A percentile compares a stretch with the other conserved stretches of the same genome.
Conservation (phyloP, 2,888 invertebrate species). For the Malachius bipustulatus region DNA sequence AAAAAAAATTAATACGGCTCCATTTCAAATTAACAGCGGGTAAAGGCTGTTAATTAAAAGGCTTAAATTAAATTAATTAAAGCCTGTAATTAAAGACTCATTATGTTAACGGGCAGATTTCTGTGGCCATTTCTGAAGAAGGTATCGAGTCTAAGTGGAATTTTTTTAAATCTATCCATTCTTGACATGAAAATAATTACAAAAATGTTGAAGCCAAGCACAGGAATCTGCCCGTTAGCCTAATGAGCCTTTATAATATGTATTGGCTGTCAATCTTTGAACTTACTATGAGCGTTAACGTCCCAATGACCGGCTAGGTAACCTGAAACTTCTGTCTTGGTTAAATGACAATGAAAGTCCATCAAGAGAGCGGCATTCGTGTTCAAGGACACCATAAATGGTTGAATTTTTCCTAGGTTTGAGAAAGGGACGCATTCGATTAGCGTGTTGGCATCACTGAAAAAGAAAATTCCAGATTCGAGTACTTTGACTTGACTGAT, state of each 20-base stretch:
- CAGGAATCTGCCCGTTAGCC: too few species aligned
- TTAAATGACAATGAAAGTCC: slow-evolving; percentile 89
- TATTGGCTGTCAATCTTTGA: too few species aligned
- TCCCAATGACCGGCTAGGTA: slow-evolving; percentile 95
- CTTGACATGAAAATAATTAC: too few species aligned
- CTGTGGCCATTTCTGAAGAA: too few species aligned
- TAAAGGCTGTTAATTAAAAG: slow-evolving; percentile 2
- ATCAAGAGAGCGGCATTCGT: slow-evolving; percentile 79
- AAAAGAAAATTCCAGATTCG: slow-evolving; percentile 31
- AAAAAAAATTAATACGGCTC: neutral
- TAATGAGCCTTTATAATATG: too few species aligned
- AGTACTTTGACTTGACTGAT: too few species aligned
- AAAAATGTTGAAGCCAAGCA: too few species aligned
- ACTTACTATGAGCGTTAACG: slow-evolving; percentile 83
- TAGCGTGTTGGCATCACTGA: slow-evolving; percentile 78
- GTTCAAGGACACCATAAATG: slow-evolving; percentile 77
- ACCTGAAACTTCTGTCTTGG: slow-evolving; percentile 91
- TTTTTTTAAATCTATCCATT: too few species aligned
- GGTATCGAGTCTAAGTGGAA: too few species aligned
- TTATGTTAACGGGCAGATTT: too few species aligned
- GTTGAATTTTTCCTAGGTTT: slow-evolving; percentile 80
- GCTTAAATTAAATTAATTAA: neutral
- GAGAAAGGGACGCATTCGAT: slow-evolving; percentile 84
- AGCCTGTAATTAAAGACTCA: too few species aligned
- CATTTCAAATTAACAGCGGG: neutral